Evolutionary conservation across 64 coral and sea anemone species (phyloP), one percentile per base, ranked within the genome.

Genomic region (Dendrophyllia cribrosa): DNA sequence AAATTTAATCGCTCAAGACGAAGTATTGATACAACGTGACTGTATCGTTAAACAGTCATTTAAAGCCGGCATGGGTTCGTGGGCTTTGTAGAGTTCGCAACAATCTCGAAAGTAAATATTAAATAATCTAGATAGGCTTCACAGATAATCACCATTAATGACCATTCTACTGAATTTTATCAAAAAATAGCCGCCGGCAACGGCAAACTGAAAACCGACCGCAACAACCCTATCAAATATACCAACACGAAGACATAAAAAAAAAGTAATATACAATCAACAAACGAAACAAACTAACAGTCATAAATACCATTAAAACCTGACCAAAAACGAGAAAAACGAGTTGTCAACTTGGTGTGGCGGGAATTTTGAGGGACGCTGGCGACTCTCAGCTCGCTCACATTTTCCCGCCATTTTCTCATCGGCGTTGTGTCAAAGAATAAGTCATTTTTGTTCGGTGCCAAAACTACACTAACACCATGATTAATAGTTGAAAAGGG

Each of bases 401-500:
- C 34, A n/a, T 13, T 84, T 84, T 84, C 80, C n/a, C 60, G 80
- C 80, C 61, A n/a, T 84, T 66, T 14, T 17, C 44, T 6, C 12
- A n/a, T 68, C 10, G 11, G 55, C 52, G 76, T 5, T 69, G 3
- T n/a, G 22, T 11, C 20, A 2, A 69, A 9, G 10, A 24, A n/a
- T 17, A 64, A 64, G 17, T 64, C 17, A 19, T 8, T 77, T 55
- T 77, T 77, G 45, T 50, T 75, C 46, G 17, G 6, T 17, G 69
- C 5, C 21, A 70, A 34, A 70, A 70, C 8, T 22, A 26, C 67
- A 9, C 21, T 24, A 4, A 9, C 12, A 9, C 12, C 53, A 9
- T 56, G 7, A 56, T 56, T 64, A 64, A 5, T 13, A 20, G 19
- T 4, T 64, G 19, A 64, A 14, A 19, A 64, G 61, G 61, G 61